Percentiles rank a stretch among this genome's conserved stretches.
These are phyloP conservation scores for Thripadectes ignobilis DNA, from an alignment of 2,797 vertebrate species.

Conservation along the genomic window DNA sequence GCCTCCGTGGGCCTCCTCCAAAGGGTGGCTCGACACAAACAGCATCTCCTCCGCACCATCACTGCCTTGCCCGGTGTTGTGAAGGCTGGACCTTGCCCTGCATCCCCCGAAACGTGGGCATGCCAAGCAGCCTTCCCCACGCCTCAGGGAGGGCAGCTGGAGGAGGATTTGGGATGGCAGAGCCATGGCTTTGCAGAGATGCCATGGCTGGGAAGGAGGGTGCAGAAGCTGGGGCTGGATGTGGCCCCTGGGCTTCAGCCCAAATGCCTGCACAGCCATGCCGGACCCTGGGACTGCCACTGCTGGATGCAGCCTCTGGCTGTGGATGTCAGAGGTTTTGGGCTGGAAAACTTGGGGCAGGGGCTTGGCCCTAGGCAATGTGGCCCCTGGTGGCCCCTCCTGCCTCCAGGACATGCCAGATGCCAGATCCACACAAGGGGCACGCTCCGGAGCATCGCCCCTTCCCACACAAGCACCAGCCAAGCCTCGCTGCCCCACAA, in stretches of 20 bases:
- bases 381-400: neutral
- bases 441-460: neutral
- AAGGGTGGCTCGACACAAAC: neutral
- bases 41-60: neutral
- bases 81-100: neutral
- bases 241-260: neutral
- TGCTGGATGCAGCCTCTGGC: neutral
- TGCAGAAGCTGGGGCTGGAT: neutral
- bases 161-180: neutral
- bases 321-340: accelerated
- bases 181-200: neutral
- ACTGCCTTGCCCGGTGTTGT: accelerated
- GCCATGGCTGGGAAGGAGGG: neutral
- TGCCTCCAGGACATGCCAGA: neutral
- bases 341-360: neutral
- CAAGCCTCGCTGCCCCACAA: neutral
- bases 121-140: neutral
- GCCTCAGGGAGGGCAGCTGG: accelerated
- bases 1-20: conserved; percentile 5
- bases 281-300: accelerated
- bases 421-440: neutral
- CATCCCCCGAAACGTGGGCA: neutral
- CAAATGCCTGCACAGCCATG: neutral
- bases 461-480: neutral
- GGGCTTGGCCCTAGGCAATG: accelerated